A percentile compares a stretch with the other conserved stretches of the same genome.
Conservation (phyloP, 2,113 vertebrate genomes). For the Phyllostomus discolor region DNA sequence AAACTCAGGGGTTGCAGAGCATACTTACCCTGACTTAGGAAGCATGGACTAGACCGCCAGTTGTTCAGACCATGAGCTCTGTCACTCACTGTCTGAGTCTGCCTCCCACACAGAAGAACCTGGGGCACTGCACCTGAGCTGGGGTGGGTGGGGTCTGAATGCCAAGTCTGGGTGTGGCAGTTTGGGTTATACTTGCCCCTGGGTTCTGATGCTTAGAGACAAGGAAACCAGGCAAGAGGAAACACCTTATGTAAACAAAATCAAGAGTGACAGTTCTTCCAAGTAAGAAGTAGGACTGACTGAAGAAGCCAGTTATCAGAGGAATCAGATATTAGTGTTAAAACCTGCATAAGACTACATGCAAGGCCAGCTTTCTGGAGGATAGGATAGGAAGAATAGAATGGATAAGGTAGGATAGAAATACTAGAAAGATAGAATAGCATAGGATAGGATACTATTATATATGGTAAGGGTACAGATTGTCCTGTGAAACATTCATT, state of each 20-base stretch:
- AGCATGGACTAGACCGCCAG: not conserved
- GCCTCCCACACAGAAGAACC: constrained; percentile 42
- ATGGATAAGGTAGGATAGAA: not conserved
- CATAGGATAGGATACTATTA: not conserved
- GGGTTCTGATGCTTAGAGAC: not conserved
- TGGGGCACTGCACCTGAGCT: constrained; percentile 38
- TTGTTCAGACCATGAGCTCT: not conserved
- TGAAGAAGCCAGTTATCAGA: not conserved
- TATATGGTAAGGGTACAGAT: not conserved
- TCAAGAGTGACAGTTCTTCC: not conserved
- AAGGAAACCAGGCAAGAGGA: constrained; percentile 1
- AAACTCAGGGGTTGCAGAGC: not conserved
- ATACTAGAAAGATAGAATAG: not conserved
- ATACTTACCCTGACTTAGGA: not conserved
- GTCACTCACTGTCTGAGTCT: not conserved
- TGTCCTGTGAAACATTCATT: not conserved
- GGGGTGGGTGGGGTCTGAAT: not conserved
- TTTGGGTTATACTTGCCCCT: not conserved
- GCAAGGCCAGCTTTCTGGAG: not conserved
- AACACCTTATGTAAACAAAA: not conserved
- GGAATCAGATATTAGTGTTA: not conserved
- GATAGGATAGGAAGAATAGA: not conserved
- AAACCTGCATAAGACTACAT: not conserved
- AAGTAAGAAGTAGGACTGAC: not conserved
- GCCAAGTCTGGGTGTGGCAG: not conserved